phyloP scores from a whole-genome alignment of 2,888 invertebrate species.

The Hylaea fasciaria region DNA sequence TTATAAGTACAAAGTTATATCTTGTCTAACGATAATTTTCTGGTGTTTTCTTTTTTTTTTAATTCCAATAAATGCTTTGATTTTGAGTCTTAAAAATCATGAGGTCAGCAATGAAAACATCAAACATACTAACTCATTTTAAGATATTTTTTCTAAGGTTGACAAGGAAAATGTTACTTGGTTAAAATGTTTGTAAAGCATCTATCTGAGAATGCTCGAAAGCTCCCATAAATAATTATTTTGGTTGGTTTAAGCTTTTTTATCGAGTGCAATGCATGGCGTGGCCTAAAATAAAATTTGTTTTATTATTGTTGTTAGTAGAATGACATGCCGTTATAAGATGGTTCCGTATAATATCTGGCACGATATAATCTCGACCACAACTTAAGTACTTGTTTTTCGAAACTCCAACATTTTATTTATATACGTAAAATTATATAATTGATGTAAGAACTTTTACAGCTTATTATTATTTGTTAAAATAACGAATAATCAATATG shows the following conservation, averaged over 20 bases:
- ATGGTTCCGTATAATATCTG: constrained; percentile 20
- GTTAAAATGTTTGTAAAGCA: constrained; percentile 6
- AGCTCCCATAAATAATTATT: background rate
- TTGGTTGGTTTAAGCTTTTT: constrained; percentile 6
- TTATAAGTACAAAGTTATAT: too few relatives aligned
- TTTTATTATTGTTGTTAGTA: constrained; percentile 27
- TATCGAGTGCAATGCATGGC: constrained; percentile 16
- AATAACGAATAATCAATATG: too few relatives aligned
- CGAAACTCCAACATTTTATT: too few relatives aligned
- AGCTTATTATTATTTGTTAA: too few relatives aligned
- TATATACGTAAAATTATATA: too few relatives aligned
- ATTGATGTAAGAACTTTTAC: too few relatives aligned
- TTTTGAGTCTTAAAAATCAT: too few relatives aligned
- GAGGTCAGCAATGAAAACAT: too few relatives aligned
- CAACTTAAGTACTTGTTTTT: background rate
- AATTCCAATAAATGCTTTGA: too few relatives aligned
- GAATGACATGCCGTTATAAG: background rate
- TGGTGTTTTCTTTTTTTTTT: too few relatives aligned
- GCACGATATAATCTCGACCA: background rate
- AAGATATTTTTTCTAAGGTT: constrained; percentile 1
- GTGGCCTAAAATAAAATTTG: constrained; percentile 35
- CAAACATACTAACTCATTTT: too few relatives aligned
- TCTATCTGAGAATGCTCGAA: background rate
- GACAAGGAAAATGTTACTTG: background rate
- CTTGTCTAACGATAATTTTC: too few relatives aligned